Evolutionary conservation across 1,140 invertebrate species (phyloP).

Genomic region (Coenobita brevimanus): DNA sequence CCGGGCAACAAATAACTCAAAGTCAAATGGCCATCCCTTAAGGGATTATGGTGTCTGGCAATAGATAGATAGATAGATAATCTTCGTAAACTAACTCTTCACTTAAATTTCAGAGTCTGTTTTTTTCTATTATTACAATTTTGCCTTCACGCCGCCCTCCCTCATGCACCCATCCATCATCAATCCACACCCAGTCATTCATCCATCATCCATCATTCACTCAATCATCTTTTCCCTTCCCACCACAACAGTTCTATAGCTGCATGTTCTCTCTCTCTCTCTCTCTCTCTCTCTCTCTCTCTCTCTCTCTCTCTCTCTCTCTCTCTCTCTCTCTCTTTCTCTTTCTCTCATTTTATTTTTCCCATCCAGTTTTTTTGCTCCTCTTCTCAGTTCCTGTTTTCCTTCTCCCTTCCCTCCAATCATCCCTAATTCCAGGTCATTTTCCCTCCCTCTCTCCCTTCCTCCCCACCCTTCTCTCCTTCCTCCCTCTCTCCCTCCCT

Average conservation of each 20-base stretch:
- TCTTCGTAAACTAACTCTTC: no score
- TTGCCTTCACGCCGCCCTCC: no score
- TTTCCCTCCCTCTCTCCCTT: neutral
- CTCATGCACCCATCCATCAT: no score
- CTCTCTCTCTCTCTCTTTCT: neutral
- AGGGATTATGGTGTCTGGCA: no score
- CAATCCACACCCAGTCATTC: no score
- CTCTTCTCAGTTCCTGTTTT: neutral
- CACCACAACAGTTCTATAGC: neutral
- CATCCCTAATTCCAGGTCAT: neutral
- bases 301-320: neutral
- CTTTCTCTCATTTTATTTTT: neutral
- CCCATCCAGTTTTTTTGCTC: neutral
- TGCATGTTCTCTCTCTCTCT: conserved; percentile 1
- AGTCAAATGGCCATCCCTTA: no score
- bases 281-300: conserved; percentile 7
- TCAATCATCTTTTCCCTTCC: conserved; percentile 9
- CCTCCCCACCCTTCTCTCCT: neutral
- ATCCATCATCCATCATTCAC: no score
- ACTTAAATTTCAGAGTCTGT: no score
- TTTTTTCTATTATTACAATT: no score
- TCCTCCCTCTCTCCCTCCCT: neutral
- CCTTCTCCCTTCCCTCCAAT: neutral
- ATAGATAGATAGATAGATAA: no score
- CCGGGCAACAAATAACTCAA: no score